Conservation (phyloP, 1,140 invertebrate genomes). For the Alviniconcha marisindica region DNA sequence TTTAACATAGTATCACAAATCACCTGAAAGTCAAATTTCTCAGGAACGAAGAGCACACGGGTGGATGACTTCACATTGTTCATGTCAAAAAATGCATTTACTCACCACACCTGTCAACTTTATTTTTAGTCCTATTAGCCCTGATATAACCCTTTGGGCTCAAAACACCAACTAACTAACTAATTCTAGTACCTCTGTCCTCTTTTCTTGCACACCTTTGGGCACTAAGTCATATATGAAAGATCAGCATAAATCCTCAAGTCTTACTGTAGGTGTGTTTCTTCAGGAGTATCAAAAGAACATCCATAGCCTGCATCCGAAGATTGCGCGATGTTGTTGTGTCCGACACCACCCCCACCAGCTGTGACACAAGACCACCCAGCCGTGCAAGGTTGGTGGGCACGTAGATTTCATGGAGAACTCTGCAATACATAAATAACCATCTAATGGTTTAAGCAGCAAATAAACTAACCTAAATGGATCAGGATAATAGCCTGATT, state of each 20-base stretch:
- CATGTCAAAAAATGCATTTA: too few relatives aligned
- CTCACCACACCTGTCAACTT: too few relatives aligned
- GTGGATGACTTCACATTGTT: too few relatives aligned
- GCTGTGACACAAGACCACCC: conserved; percentile 63
- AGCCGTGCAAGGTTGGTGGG: conserved; percentile 59
- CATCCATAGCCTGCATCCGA: conserved; percentile 59
- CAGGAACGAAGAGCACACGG: too few relatives aligned
- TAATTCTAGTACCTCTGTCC: not conserved
- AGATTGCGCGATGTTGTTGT: conserved; percentile 56
- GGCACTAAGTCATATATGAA: not conserved
- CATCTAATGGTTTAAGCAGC: too few relatives aligned
- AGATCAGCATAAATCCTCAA: not conserved
- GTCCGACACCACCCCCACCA: conserved; percentile 62
- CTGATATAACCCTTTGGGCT: too few relatives aligned
- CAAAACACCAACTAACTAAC: not conserved
- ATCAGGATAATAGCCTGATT: too few relatives aligned
- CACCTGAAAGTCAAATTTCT: too few relatives aligned
- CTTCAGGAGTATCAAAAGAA: conserved; percentile 57
- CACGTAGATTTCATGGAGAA: conserved; percentile 48
- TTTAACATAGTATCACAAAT: too few relatives aligned
- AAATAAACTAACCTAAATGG: too few relatives aligned
- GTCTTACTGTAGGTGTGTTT: conserved; percentile 59
- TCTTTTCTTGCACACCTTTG: not conserved
- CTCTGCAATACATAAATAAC: not conserved
- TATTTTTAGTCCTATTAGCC: too few relatives aligned